phyloP scores from a whole-genome alignment of 2,797 vertebrate genomes.

The Sebastes aleutianus region DNA sequence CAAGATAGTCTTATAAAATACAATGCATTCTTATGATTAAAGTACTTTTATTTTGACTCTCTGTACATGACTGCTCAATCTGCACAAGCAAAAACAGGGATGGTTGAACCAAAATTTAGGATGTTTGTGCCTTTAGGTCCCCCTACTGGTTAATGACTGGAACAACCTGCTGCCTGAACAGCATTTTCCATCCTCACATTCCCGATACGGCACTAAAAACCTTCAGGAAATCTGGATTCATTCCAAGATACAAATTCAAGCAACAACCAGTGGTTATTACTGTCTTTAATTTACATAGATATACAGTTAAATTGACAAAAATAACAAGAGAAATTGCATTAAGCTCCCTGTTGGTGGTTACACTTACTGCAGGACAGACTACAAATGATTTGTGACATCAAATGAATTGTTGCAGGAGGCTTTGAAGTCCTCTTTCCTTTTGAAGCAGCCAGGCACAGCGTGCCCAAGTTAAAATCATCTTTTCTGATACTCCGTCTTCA shows the following conservation, averaged over 20 bases:
- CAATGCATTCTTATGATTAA: background rate
- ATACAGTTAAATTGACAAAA: constrained; percentile 64
- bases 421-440: constrained; percentile 29
- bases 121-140: constrained; percentile 41
- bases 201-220: background rate
- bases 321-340: constrained; percentile 7
- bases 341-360: constrained; percentile 21
- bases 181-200: background rate
- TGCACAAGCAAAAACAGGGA: background rate
- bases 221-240: background rate
- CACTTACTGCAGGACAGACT: constrained; percentile 37
- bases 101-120: background rate
- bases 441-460: constrained; percentile 28
- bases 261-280: background rate
- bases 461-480: constrained; percentile 29
- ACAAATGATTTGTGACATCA: constrained; percentile 37
- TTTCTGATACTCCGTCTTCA: constrained; percentile 64
- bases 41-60: background rate
- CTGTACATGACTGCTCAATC: background rate
- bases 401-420: constrained; percentile 32
- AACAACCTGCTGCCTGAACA: background rate
- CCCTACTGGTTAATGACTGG: constrained; percentile 37
- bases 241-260: constrained; percentile 14
- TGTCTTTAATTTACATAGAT: constrained; percentile 80
- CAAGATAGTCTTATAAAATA: background rate